Conservation (phyloP, 1,140 invertebrate species). For the Calephelis nemesis region DNA sequence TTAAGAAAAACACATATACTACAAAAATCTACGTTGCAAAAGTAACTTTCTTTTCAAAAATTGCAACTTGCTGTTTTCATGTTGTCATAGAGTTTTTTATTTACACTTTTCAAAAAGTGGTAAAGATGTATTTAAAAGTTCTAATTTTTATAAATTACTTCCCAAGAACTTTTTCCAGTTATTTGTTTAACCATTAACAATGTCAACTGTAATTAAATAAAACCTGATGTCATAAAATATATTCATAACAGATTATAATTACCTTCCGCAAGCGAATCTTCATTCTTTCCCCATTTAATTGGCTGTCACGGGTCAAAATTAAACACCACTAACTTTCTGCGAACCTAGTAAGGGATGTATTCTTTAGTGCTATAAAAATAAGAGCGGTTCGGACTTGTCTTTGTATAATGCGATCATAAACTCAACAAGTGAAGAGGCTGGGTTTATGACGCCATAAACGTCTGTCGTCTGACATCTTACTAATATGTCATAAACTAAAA, state of each 20-base stretch:
- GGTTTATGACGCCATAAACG: constrained; percentile 68
- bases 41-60: too few relatives aligned
- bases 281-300: background rate
- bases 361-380: constrained; percentile 33
- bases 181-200: too few relatives aligned
- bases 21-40: too few relatives aligned
- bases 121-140: too few relatives aligned
- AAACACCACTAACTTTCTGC: constrained; percentile 19
- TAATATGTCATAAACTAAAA: constrained; percentile 69
- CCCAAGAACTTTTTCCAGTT: too few relatives aligned
- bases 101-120: too few relatives aligned
- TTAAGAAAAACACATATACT: too few relatives aligned
- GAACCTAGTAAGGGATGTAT: constrained; percentile 5
- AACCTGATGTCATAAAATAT: background rate
- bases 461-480: constrained; percentile 67
- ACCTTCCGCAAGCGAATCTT: constrained; percentile 7
- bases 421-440: constrained; percentile 71
- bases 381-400: constrained; percentile 37
- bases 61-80: too few relatives aligned
- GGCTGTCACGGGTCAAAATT: constrained; percentile 5
- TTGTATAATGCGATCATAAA: constrained; percentile 47
- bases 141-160: too few relatives aligned
- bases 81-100: too few relatives aligned
- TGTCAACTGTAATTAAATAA: background rate
- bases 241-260: background rate